phyloP scores from a whole-genome alignment of 2,797 vertebrate genomes.

The Notolabrus celidotus region DNA sequence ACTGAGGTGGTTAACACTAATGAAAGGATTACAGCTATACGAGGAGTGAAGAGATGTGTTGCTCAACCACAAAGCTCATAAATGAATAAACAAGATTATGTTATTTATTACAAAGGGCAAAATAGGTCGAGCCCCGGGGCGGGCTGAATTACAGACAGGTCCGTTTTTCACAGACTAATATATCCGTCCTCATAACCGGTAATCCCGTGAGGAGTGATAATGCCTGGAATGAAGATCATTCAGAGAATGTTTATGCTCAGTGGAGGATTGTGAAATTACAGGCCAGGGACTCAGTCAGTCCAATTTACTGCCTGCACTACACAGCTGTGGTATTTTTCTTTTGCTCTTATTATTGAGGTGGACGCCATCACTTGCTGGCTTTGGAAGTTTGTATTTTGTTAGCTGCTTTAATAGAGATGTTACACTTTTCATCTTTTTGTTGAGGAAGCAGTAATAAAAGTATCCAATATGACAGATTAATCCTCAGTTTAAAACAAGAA shows the following conservation, averaged over 20 bases:
- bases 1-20: slow-evolving; percentile 63
- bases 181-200: slow-evolving; percentile 60
- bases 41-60: slow-evolving; percentile 45
- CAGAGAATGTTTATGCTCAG: slow-evolving; percentile 73
- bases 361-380: slow-evolving; percentile 17
- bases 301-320: slow-evolving; percentile 64
- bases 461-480: no score
- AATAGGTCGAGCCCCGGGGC: slow-evolving; percentile 46
- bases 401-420: background rate
- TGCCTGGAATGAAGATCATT: slow-evolving; percentile 75
- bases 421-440: background rate
- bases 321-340: slow-evolving; percentile 58
- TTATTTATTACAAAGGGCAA: slow-evolving; percentile 57
- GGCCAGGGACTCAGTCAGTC: slow-evolving; percentile 60
- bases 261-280: slow-evolving; percentile 74
- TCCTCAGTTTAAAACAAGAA: no score
- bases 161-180: slow-evolving; percentile 55
- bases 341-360: slow-evolving; percentile 26
- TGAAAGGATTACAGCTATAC: slow-evolving; percentile 61
- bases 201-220: slow-evolving; percentile 66
- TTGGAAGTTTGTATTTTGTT: slow-evolving; percentile 15
- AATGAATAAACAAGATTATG: slow-evolving; percentile 57
- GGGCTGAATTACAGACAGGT: slow-evolving; percentile 48
- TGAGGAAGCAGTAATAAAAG: no score
- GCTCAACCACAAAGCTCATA: slow-evolving; percentile 52